phyloP scores from a whole-genome alignment of 1,140 invertebrate genomes.

The Aphelinus certus region DNA sequence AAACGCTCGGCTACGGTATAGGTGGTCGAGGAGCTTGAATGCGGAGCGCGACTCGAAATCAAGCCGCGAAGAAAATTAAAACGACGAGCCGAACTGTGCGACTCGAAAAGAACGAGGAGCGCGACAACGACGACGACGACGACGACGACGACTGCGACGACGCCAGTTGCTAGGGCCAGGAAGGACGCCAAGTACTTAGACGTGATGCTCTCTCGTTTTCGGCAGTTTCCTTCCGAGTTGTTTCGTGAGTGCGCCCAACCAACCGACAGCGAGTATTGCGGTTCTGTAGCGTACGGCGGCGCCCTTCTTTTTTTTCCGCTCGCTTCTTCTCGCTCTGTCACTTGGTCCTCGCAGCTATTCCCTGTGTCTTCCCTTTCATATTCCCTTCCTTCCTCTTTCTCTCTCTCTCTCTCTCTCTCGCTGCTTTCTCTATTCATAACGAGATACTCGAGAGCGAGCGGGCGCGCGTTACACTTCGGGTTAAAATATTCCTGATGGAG shows the following conservation, averaged over 20 bases:
- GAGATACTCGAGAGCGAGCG: constrained; percentile 42
- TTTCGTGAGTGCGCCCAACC: constrained; percentile 23
- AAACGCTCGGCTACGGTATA: constrained; percentile 49
- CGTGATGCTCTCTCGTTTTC: constrained; percentile 25
- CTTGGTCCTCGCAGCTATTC: too few relatives aligned
- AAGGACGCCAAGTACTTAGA: constrained; percentile 19
- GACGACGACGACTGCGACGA: constrained; percentile 16
- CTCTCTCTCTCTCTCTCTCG: constrained; percentile 5
- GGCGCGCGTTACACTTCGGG: constrained; percentile 35
- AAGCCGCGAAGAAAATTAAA: constrained; percentile 63
- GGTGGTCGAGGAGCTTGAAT: constrained; percentile 46
- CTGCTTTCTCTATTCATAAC: constrained; percentile 45
- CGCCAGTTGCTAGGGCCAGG: constrained; percentile 16
- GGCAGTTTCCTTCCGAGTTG: constrained; percentile 26
- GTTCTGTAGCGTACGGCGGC: constrained; percentile 27
- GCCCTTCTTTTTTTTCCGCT: constrained; percentile 29
- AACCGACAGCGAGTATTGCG: constrained; percentile 43
- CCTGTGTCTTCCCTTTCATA: background rate
- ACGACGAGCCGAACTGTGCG: constrained; percentile 53
- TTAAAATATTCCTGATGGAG: constrained; percentile 37
- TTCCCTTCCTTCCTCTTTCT: constrained; percentile 8
- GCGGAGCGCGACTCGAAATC: constrained; percentile 55
- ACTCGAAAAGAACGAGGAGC: constrained; percentile 11
- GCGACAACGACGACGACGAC: constrained; percentile 32
- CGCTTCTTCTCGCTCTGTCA: background rate